phyloP scores from a whole-genome alignment of 2,888 invertebrate genomes.

The Ophioninae sp. region DNA sequence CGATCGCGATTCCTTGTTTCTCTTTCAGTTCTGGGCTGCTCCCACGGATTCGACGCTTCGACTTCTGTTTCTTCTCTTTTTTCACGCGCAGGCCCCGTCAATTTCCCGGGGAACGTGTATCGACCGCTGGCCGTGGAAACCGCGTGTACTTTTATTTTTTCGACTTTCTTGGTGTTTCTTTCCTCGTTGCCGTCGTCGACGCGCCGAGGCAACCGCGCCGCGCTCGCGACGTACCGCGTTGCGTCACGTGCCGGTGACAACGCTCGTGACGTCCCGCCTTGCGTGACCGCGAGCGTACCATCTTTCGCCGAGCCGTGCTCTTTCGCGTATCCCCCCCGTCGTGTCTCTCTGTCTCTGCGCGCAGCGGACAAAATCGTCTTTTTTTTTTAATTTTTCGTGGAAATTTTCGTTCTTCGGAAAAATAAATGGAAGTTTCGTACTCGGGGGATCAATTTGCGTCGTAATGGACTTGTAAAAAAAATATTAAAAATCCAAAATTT shows the following conservation, averaged over 20 bases:
- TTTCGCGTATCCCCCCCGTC: neutral
- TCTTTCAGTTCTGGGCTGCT: no score
- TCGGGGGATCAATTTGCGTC: no score
- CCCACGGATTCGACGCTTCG: no score
- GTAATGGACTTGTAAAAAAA: no score
- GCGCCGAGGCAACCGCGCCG: neutral
- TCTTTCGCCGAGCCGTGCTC: conserved; percentile 48
- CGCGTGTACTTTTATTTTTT: neutral
- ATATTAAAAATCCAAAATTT: no score
- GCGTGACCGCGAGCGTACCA: conserved; percentile 54
- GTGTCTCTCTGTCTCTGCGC: neutral
- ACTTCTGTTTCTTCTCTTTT: neutral
- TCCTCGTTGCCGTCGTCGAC: conserved; percentile 30
- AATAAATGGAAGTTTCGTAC: no score
- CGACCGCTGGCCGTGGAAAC: neutral
- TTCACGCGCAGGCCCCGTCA: neutral
- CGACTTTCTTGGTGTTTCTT: neutral
- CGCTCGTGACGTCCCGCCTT: conserved; percentile 74
- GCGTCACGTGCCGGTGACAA: conserved; percentile 71
- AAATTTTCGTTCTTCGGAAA: no score
- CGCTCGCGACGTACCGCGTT: conserved; percentile 42
- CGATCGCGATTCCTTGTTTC: no score
- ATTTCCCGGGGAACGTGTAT: neutral
- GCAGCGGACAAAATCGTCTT: no score
- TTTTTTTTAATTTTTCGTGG: no score